Evolutionary conservation across 2,888 invertebrate species (phyloP).

Genomic region (Nymphalis c-album): DNA sequence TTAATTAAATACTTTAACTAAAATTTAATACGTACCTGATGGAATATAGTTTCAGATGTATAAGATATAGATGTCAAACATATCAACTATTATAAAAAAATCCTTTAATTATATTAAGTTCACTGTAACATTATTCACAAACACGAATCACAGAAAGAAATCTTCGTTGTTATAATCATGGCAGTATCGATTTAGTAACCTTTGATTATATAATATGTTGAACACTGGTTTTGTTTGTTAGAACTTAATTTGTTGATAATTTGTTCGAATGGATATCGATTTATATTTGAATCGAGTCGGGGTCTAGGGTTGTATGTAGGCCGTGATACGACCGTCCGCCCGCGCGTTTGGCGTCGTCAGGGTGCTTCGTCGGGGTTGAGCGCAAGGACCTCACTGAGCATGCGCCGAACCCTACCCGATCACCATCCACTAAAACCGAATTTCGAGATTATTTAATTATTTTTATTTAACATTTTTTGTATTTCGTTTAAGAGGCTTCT

Average conservation of each 20-base stretch:
- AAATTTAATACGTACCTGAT: constrained; percentile 31
- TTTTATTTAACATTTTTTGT: constrained; percentile 25
- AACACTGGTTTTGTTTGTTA: constrained; percentile 28
- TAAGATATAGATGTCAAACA: constrained; percentile 27
- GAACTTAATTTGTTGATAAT: constrained; percentile 36
- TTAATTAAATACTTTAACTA: not conserved
- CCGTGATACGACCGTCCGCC: constrained; percentile 58
- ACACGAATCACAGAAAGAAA: constrained; percentile 51
- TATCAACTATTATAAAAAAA: constrained; percentile 41
- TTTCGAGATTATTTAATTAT: constrained; percentile 42
- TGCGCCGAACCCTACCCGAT: constrained; percentile 62
- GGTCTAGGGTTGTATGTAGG: constrained; percentile 39
- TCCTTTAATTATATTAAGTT: constrained; percentile 40
- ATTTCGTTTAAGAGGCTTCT: no score
- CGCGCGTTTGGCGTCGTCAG: constrained; percentile 59
- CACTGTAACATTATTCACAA: constrained; percentile 54
- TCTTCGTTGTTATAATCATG: constrained; percentile 42
- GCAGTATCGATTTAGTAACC: constrained; percentile 32
- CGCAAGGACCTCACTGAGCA: constrained; percentile 63
- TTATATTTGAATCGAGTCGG: constrained; percentile 52
- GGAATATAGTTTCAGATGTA: constrained; percentile 8
- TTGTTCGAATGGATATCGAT: constrained; percentile 67
- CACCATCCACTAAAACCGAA: constrained; percentile 51
- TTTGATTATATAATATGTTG: constrained; percentile 12
- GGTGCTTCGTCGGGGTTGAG: constrained; percentile 60